These are phyloP conservation scores for Lindbergichthys nudifrons DNA, from an alignment of 2,797 vertebrate species.

Conservation along the genomic window DNA sequence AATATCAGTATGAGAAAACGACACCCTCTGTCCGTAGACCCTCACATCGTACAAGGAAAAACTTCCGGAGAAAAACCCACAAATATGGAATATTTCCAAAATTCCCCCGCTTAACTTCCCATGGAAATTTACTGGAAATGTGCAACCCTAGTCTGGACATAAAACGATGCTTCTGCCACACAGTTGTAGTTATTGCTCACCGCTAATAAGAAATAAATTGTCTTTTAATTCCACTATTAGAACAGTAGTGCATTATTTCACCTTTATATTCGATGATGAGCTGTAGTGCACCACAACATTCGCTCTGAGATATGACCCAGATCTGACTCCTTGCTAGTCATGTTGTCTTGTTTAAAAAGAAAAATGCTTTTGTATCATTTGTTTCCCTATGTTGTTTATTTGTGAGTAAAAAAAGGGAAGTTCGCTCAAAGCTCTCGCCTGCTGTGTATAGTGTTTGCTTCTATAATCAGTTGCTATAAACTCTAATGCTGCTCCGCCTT, in stretches of 20 bases:
- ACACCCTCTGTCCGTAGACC: too few relatives aligned
- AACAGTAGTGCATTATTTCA: not conserved
- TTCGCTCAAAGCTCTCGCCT: not conserved
- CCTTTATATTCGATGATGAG: not conserved
- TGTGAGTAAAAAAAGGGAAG: not conserved
- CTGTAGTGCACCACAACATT: not conserved
- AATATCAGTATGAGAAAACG: too few relatives aligned
- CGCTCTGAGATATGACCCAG: not conserved
- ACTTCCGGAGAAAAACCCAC: too few relatives aligned
- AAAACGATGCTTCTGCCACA: not conserved
- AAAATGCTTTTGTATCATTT: not conserved
- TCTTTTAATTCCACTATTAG: not conserved
- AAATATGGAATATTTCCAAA: too few relatives aligned
- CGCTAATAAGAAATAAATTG: not conserved
- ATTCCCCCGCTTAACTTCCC: too few relatives aligned
- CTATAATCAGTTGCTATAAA: constrained; percentile 19
- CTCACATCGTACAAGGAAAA: too few relatives aligned
- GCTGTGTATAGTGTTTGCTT: constrained; percentile 11
- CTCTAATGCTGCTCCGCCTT: constrained; percentile 15
- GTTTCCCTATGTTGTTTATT: constrained; percentile 11
- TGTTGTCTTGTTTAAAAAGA: constrained; percentile 1
- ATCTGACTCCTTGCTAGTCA: not conserved
- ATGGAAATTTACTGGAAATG: too few relatives aligned
- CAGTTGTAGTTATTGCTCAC: not conserved
- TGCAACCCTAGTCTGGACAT: not conserved